Base-by-base conservation (phyloP, 1,140 invertebrate genomes). In the Metaphire vulgaris region DNA sequence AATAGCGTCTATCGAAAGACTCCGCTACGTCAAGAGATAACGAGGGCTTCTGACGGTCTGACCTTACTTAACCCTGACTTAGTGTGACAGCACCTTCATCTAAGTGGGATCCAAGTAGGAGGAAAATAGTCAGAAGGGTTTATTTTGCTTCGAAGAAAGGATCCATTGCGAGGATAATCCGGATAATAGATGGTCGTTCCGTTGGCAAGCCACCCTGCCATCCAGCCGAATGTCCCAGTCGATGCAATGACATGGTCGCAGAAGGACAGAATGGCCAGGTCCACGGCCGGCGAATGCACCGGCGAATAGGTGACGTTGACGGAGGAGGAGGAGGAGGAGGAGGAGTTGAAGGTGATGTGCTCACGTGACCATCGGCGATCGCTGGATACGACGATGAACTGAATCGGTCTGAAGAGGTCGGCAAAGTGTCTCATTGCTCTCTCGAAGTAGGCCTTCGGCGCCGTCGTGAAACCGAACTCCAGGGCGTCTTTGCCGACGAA, bases 241-340 rank as follows among this genome's bases (percentile, higher is more conserved):
- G 90, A 89, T 79, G 90, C 89, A 77, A 91, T 90, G 74, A 88
- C 88, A 80, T 91, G 90, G 84, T 91, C 90, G 80, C 90, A 91
- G 2, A 87, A 82, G 26, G 89, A 87, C 79, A 91, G 84, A 41
- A 90, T 87, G 28, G 90, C 90, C 74, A 91, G 81, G 84, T 91
- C 90, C 79, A n/a, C n/a, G n/a, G n/a, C n/a, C n/a, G n/a, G n/a
- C n/a, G n/a, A n/a, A n/a, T n/a, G n/a, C n/a, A n/a, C n/a, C n/a
- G n/a, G n/a, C n/a, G n/a, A n/a, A n/a, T n/a, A n/a, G n/a, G n/a
- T n/a, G 21, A 71, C 2, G 26, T 32, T 71, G n/a, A n/a, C 31
- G n/a, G n/a, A n/a, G n/a, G n/a, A n/a, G n/a, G n/a, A n/a, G n/a
- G n/a, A n/a, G 29, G 33, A 71, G 31, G 30, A 1, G n/a, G n/a